phyloP scores from a whole-genome alignment of 2,888 invertebrate genomes.

The Prenolepis imparis region DNA sequence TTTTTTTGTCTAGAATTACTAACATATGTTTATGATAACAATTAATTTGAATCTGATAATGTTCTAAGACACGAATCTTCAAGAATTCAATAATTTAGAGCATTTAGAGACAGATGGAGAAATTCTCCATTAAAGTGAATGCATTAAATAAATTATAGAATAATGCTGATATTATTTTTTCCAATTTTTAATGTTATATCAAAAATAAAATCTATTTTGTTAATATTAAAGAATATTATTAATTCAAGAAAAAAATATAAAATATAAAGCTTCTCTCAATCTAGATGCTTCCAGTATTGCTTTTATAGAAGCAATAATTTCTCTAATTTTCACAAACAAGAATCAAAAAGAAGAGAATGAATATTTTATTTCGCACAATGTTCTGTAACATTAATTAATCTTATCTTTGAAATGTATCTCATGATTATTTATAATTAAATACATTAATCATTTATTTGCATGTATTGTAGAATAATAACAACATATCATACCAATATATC shows the following conservation, averaged over 20 bases:
- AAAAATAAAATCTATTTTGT: not conserved
- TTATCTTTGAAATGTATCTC: not conserved
- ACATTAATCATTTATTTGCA: not conserved
- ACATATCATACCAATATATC: not conserved
- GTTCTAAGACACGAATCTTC: not conserved
- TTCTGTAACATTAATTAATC: not conserved
- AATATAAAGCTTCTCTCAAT: not conserved
- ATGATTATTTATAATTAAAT: not conserved
- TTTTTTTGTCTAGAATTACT: slow-evolving; percentile 13
- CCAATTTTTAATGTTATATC: not conserved
- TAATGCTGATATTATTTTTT: not conserved
- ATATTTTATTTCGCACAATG: not conserved
- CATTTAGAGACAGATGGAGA: not conserved
- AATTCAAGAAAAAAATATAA: not conserved
- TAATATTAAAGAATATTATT: not conserved
- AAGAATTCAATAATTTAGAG: not conserved
- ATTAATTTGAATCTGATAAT: not conserved
- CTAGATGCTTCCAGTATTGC: not conserved
- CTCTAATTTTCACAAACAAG: not conserved
- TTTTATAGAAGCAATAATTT: not conserved
- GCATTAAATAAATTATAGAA: not conserved
- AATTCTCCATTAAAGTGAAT: not conserved
- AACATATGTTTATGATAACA: not conserved
- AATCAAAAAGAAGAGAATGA: not conserved
- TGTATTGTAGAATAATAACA: not conserved